These are phyloP conservation scores for Tetrapedia diversipes DNA, from an alignment of 2,888 invertebrate species.

Conservation along the genomic window DNA sequence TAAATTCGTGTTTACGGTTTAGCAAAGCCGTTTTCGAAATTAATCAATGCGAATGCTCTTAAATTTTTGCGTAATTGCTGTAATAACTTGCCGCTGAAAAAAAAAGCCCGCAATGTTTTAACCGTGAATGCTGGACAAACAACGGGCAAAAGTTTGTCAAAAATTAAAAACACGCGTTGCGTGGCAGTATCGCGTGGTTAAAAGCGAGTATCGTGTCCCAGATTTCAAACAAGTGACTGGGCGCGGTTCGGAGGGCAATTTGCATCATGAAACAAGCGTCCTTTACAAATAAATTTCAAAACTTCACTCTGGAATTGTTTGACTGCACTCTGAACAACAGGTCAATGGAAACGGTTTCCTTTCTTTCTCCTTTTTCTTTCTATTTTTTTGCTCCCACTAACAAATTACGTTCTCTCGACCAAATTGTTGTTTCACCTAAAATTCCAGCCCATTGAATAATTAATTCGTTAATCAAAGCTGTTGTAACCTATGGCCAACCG, in stretches of 20 bases:
- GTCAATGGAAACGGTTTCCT: background rate
- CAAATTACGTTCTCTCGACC: background rate
- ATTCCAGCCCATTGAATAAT: background rate
- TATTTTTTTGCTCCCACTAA: background rate
- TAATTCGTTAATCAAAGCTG: background rate
- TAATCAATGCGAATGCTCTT: no score
- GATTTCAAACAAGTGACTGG: background rate
- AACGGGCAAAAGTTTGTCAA: background rate
- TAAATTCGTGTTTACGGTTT: no score
- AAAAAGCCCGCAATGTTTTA: no score
- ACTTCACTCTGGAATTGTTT: conserved; percentile 1
- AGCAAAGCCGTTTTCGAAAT: no score
- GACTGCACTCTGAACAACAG: background rate
- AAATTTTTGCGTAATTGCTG: no score
- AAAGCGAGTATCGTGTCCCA: background rate
- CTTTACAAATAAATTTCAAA: conserved; percentile 5
- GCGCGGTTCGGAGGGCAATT: background rate
- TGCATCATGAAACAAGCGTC: background rate
- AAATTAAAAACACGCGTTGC: background rate
- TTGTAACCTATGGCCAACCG: no score
- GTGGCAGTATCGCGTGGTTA: background rate
- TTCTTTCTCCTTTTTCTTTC: no score
- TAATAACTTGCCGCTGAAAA: no score
- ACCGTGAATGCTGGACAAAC: no score
- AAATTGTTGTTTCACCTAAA: background rate